Evolutionary conservation across 2,888 invertebrate species (phyloP), one percentile per base, ranked within the genome.

Genomic region (Lottia gigantea): DNA sequence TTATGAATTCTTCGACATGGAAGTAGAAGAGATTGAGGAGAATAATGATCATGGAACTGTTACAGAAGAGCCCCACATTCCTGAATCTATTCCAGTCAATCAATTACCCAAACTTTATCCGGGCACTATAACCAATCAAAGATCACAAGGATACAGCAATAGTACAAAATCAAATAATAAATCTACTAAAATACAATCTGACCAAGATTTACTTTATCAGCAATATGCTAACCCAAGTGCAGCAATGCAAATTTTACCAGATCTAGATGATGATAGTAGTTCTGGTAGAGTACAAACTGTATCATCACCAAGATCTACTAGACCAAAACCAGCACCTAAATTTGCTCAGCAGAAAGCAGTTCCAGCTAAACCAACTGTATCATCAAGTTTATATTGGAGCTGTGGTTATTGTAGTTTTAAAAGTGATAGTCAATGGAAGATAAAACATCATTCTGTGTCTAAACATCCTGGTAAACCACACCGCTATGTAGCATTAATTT

Each of bases 391-490:
- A 16, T 82, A 82, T 68, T 84, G 82, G 83, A 81, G 78, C 64
- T 84, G 84, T 78, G 82, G 81, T 14, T 83, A 83, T 71, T 84
- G 84, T 70, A 71, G 75, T 16, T 83, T 80, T 73, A 80, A 81
- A 31, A 81, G 83, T 23, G 74, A 78, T 14, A 80, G 80, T 66
- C 81, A 83, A 71, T 73, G 78, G 12, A 81, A 80, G 69, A 76
- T 84, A 6, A 83, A 83, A 70, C 75, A 78, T 15, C 84, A 84
- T 70, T 78, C 81, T 16, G 79, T 78, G 70, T 76, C 75, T 11
- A 70, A 76, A 16, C 84, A 84, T 67, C 71, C 72, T 62, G 80
- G 80, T 4, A 79, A 81, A 64, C 79, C 83, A 16, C 80, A 82
- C 67, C 78, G 82, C n/a, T 83, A 81, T 77, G 81, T 82, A 2